These are phyloP conservation scores for Melanocharis versteri DNA, from an alignment of 2,113 vertebrate species.

Conservation along the genomic window DNA sequence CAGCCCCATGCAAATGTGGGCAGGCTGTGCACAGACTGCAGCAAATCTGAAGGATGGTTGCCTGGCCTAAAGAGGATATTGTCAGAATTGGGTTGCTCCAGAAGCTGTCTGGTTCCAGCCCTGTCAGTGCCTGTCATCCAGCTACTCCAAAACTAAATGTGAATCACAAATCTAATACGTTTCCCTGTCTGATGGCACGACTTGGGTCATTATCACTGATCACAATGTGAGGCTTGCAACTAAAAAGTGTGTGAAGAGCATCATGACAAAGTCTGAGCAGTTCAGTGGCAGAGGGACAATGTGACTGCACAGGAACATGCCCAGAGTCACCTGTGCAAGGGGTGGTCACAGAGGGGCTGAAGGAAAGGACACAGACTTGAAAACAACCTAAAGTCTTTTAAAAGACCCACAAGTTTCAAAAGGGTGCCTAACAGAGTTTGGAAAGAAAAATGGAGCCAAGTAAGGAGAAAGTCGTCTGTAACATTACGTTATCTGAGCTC, in stretches of 20 bases:
- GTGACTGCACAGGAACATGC: not conserved
- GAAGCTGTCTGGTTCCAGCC: not conserved
- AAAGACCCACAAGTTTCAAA: not conserved
- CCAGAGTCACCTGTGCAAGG: not conserved
- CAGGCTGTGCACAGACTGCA: not conserved
- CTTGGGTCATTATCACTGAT: not conserved
- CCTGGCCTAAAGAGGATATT: not conserved
- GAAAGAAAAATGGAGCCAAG: not conserved
- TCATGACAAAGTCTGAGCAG: not conserved
- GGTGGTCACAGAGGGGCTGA: not conserved
- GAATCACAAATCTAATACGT: not conserved
- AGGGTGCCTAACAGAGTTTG: not conserved
- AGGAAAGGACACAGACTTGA: not conserved
- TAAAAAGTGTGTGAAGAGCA: not conserved
- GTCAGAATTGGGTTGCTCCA: not conserved
- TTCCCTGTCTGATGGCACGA: not conserved
- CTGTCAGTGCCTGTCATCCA: not conserved
- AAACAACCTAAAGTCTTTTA: not conserved
- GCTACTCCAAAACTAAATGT: not conserved
- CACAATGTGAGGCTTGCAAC: not conserved
- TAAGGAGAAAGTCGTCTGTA: not conserved
- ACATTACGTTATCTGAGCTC: not conserved
- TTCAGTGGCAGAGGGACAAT: not conserved
- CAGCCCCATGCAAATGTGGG: not conserved
- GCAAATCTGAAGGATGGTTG: not conserved